These are phyloP conservation scores for Cettia cetti DNA, from an alignment of 2,113 vertebrate species.

Conservation along the genomic window DNA sequence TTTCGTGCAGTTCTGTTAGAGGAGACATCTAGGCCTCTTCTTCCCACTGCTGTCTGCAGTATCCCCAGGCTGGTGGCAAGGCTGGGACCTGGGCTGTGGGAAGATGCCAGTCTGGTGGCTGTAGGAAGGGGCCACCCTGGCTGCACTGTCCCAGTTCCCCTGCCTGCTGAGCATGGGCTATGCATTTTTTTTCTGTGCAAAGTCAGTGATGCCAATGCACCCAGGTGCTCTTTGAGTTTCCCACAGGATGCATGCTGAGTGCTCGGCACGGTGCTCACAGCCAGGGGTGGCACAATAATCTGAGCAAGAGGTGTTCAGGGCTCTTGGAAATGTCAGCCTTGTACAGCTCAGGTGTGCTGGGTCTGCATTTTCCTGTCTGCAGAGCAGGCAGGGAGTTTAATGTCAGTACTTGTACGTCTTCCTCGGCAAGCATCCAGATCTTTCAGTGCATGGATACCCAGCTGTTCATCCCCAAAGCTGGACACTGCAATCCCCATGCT, in stretches of 20 bases:
- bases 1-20: background rate
- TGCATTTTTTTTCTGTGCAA: accelerated
- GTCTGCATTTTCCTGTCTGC: background rate
- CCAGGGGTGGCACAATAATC: background rate
- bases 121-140: background rate
- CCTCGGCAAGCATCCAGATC: background rate
- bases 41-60: background rate
- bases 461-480: background rate
- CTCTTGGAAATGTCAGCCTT: background rate
- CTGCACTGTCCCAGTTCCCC: background rate
- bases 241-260: accelerated
- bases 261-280: accelerated
- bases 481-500: background rate
- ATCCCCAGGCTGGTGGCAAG: background rate
- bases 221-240: background rate
- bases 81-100: background rate
- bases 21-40: background rate
- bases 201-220: background rate
- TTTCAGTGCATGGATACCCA: background rate
- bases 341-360: background rate
- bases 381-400: background rate
- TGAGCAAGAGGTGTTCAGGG: background rate
- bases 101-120: accelerated
- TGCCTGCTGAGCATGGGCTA: background rate
- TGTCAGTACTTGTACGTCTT: background rate